phyloP scores from a whole-genome alignment of 2,113 vertebrate genomes.

The Psilopsiagon aymara region DNA sequence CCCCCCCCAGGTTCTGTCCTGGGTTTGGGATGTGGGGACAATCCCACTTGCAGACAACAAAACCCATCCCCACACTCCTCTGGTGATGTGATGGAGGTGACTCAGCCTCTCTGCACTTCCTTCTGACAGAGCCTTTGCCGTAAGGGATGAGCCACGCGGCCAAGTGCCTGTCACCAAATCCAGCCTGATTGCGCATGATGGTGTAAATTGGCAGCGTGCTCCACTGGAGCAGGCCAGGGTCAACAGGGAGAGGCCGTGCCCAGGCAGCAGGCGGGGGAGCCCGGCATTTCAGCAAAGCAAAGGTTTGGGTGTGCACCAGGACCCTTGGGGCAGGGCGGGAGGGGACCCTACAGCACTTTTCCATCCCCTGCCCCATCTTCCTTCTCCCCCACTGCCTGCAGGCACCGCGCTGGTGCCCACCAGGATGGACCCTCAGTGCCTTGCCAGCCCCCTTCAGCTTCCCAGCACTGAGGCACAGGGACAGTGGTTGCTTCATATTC shows the following conservation, averaged over 20 bases:
- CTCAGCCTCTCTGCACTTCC: neutral
- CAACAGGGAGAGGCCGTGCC: neutral
- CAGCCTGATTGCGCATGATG: rapidly evolving
- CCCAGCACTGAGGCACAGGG: neutral
- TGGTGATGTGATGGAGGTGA: neutral
- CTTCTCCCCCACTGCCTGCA: neutral
- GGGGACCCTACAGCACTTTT: neutral
- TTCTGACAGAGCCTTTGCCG: neutral
- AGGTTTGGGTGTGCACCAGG: neutral
- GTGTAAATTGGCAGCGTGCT: neutral
- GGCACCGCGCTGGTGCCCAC: neutral
- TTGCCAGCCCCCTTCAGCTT: neutral
- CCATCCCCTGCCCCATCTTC: rapidly evolving
- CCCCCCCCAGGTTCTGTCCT: neutral
- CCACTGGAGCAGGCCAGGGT: neutral
- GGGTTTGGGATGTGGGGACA: neutral
- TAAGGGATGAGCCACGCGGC: neutral
- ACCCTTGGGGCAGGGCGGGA: neutral
- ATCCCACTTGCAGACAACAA: neutral
- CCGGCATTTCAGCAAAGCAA: neutral
- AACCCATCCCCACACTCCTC: neutral
- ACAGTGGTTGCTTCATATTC: neutral
- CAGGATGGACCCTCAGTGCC: neutral
- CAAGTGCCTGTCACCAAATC: neutral
- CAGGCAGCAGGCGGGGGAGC: rapidly evolving